Conservation (phyloP, 2,113 vertebrate species). For the Silurus meridionalis region DNA sequence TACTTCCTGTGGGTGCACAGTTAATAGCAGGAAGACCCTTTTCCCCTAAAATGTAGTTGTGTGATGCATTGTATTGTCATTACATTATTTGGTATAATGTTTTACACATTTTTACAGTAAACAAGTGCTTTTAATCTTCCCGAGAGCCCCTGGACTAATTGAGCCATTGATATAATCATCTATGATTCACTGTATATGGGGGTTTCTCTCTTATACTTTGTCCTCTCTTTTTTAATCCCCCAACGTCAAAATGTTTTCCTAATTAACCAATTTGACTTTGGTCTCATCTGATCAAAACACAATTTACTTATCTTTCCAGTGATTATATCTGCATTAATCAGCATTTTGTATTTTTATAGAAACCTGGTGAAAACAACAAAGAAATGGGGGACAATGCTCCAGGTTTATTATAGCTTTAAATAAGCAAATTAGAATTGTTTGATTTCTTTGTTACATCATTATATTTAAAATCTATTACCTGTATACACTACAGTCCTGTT, state of each 20-base stretch:
- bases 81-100: neutral
- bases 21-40: neutral
- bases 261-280: neutral
- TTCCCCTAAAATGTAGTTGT: neutral
- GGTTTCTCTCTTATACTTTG: neutral
- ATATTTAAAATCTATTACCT: neutral
- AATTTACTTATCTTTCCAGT: neutral
- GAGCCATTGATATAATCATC: neutral
- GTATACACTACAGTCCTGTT: neutral
- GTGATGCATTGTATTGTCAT: neutral
- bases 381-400: too few relatives aligned
- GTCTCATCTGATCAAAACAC: neutral
- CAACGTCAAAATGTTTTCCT: neutral
- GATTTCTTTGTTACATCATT: too few relatives aligned
- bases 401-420: neutral
- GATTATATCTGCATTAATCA: neutral
- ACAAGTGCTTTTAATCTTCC: neutral
- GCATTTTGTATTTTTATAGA: neutral
- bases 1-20: conserved; percentile 11
- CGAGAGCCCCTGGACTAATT: neutral
- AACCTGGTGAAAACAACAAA: neutral
- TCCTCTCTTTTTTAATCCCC: too few relatives aligned
- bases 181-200: neutral
- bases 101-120: neutral
- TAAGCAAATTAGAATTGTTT: neutral